Evolutionary conservation across 2,113 vertebrate genomes (phyloP).

Genomic region (Donacobius atricapilla): DNA sequence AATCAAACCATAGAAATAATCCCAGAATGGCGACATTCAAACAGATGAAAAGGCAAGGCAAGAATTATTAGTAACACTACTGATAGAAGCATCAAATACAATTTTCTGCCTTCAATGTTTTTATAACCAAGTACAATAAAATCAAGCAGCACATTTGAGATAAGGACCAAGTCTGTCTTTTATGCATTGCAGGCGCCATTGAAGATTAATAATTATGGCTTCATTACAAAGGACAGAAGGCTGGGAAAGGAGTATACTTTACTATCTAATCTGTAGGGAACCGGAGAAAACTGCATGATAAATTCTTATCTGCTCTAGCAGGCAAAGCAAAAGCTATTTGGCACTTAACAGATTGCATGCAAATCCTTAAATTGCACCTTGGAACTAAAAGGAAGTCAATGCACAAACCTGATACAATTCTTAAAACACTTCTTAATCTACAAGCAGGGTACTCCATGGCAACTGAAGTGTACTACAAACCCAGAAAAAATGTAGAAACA

Average conservation of each 20-base stretch:
- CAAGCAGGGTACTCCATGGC: not conserved
- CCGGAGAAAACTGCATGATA: not conserved
- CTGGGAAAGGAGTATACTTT: not conserved
- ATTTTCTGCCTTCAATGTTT: not conserved
- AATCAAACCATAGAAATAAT: not conserved
- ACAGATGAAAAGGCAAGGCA: not conserved
- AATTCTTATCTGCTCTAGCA: conserved; percentile 28
- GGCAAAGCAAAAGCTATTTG: conserved; percentile 1
- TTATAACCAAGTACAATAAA: not conserved
- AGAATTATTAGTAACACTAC: not conserved
- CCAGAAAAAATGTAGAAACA: not conserved
- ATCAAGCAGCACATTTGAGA: not conserved
- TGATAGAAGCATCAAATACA: not conserved
- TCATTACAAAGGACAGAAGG: conserved; percentile 13
- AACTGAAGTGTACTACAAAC: not conserved
- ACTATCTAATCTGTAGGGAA: conserved; percentile 32
- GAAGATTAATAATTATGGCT: conserved; percentile 19
- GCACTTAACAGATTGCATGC: not conserved
- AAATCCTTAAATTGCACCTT: conserved; percentile 34
- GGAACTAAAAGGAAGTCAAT: conserved; percentile 28
- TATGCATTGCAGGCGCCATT: not conserved
- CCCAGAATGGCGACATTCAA: not conserved
- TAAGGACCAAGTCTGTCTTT: not conserved
- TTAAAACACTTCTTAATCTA: not conserved
- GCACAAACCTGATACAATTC: not conserved